phyloP scores from a whole-genome alignment of 1,140 invertebrate species.

The Scaptomyza montana region DNA sequence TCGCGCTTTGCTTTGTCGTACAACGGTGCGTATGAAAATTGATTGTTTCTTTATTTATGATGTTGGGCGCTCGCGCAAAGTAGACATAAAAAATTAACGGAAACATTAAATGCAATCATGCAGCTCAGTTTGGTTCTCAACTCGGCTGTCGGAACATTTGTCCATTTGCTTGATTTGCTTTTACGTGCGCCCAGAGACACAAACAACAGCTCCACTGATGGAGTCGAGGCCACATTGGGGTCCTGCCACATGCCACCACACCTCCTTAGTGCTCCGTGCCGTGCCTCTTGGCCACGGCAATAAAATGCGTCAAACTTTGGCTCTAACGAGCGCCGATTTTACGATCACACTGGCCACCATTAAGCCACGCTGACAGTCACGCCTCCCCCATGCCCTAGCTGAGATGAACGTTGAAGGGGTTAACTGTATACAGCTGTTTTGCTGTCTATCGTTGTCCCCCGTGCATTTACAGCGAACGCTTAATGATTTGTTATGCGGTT shows the following conservation, averaged over 20 bases:
- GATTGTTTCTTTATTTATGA: slow-evolving; percentile 79
- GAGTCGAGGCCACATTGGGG: slow-evolving; percentile 9
- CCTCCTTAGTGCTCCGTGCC: slow-evolving; percentile 9
- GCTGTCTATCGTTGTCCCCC: slow-evolving; percentile 33
- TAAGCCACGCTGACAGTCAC: slow-evolving; percentile 15
- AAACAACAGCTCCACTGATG: background rate
- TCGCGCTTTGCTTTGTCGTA: slow-evolving; percentile 56
- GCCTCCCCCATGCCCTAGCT: background rate
- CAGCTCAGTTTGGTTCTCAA: slow-evolving; percentile 52
- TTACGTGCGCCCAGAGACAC: slow-evolving; percentile 68
- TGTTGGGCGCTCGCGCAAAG: slow-evolving; percentile 56
- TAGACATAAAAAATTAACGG: slow-evolving; percentile 81
- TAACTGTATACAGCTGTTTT: slow-evolving; percentile 33
- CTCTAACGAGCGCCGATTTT: slow-evolving; percentile 74
- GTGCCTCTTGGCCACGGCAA: slow-evolving; percentile 47
- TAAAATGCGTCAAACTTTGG: slow-evolving; percentile 76
- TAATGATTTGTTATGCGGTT: slow-evolving; percentile 68
- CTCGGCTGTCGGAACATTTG: slow-evolving; percentile 29
- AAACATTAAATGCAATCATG: slow-evolving; percentile 82
- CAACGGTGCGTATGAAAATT: slow-evolving; percentile 79
- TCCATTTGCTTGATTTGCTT: slow-evolving; percentile 79
- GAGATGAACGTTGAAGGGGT: background rate
- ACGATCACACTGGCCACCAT: slow-evolving; percentile 58
- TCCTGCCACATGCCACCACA: background rate
- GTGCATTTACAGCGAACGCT: slow-evolving; percentile 37